A percentile compares a stretch with the other conserved stretches of the same genome.
Conservation (phyloP, 2,797 vertebrate species). For the Smutsia temminckii region DNA sequence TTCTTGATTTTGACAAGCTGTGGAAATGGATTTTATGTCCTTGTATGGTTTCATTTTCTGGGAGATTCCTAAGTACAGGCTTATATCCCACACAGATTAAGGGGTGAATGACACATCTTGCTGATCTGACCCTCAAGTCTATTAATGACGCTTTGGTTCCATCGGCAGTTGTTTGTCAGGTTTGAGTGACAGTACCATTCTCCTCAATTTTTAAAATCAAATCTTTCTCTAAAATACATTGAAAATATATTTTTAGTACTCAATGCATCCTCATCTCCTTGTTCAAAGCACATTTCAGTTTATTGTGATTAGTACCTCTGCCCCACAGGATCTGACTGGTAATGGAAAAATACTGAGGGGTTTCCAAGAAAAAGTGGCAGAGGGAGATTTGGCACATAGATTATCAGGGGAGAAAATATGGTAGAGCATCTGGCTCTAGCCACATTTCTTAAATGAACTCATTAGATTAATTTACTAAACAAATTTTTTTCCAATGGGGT, state of each 20-base stretch:
- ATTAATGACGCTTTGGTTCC: background rate
- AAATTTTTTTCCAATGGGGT: background rate
- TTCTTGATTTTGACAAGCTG: conserved; percentile 10
- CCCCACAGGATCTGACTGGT: background rate
- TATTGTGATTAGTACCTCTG: background rate
- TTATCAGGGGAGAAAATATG: background rate
- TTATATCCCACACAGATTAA: background rate
- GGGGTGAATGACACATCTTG: conserved; percentile 12
- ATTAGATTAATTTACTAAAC: background rate
- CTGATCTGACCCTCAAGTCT: background rate
- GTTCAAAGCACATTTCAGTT: conserved; percentile 6
- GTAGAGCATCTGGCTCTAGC: background rate
- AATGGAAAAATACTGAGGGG: background rate
- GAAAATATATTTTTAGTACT: background rate
- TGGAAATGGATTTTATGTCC: conserved; percentile 10
- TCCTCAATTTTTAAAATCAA: background rate
- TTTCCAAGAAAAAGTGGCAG: background rate
- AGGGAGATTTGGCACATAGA: background rate
- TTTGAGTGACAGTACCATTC: background rate
- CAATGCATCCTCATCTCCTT: background rate
- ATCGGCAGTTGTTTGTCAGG: background rate
- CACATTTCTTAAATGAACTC: background rate
- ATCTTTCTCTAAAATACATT: conserved; percentile 1
- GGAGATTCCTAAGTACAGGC: background rate
- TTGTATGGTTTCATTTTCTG: background rate